Evolutionary conservation across 2,797 vertebrate species (phyloP).

Genomic region (Ptychobarbus kaznakovi): DNA sequence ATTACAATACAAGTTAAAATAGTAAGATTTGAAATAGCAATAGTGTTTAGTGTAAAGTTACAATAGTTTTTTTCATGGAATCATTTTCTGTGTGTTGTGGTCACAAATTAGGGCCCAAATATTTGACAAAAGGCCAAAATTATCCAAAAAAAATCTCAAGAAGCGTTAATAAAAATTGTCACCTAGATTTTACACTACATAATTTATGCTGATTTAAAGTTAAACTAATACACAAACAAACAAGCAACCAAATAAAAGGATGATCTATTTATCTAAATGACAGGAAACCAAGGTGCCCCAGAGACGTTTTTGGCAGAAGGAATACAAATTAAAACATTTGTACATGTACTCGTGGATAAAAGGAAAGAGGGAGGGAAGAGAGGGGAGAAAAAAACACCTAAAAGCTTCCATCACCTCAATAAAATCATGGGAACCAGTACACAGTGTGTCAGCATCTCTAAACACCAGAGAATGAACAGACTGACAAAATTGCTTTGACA

Average conservation of each 20-base stretch:
- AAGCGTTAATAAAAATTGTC: not conserved
- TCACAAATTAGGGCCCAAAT: not conserved
- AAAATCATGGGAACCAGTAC: constrained; percentile 75
- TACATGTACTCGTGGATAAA: constrained; percentile 74
- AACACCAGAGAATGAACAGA: constrained; percentile 77
- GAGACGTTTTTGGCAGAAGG: constrained; percentile 70
- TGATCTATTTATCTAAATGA: constrained; percentile 64
- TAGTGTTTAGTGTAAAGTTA: not conserved
- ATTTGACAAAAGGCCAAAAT: not conserved
- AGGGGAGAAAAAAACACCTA: constrained; percentile 61
- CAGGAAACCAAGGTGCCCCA: constrained; percentile 59
- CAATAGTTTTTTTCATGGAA: not conserved
- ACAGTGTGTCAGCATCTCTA: constrained; percentile 79
- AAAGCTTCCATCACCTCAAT: constrained; percentile 81
- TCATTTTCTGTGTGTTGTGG: not conserved
- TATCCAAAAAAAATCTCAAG: not conserved
- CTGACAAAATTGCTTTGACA: constrained; percentile 88
- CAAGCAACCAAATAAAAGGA: not conserved
- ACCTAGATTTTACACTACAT: not conserved
- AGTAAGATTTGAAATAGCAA: not conserved
- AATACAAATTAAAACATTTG: constrained; percentile 72
- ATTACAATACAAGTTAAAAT: not conserved
- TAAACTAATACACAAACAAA: not conserved
- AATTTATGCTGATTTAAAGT: not conserved
- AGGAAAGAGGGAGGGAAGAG: constrained; percentile 48